These are phyloP conservation scores for Nanorana parkeri DNA, from an alignment of 2,113 vertebrate genomes.

Conservation along the genomic window DNA sequence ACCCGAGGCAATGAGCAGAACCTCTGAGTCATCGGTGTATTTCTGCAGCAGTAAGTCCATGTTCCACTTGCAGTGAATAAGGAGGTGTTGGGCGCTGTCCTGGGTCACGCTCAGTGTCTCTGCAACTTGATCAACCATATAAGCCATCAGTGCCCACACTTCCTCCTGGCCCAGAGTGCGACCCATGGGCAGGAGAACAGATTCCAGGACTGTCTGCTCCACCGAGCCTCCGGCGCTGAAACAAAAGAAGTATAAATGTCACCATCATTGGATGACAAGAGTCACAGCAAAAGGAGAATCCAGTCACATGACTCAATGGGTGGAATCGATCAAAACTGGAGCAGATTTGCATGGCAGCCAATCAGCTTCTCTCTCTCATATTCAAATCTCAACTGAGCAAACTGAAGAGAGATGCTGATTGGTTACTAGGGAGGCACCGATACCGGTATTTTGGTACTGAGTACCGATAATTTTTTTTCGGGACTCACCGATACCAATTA, in stretches of 20 bases:
- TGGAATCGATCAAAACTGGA: no score
- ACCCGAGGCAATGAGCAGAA: constrained; percentile 80
- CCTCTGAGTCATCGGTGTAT: constrained; percentile 83
- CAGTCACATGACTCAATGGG: no score
- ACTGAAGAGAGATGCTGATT: no score
- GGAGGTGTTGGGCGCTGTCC: constrained; percentile 86
- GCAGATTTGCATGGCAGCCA: no score
- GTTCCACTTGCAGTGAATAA: constrained; percentile 91
- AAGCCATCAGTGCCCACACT: constrained; percentile 86
- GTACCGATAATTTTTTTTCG: no score
- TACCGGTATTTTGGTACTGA: no score
- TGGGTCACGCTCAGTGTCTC: constrained; percentile 81
- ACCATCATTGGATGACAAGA: background rate
- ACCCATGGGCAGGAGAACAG: constrained; percentile 85
- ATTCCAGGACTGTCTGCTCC: constrained; percentile 82
- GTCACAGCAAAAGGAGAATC: no score
- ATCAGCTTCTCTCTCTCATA: no score
- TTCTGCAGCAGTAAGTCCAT: constrained; percentile 88
- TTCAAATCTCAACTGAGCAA: no score
- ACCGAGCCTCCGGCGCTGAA: constrained; percentile 45
- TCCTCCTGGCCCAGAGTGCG: constrained; percentile 92
- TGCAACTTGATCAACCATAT: constrained; percentile 85
- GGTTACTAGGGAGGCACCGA: no score
- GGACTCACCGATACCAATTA: no score
- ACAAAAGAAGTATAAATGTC: background rate